A percentile compares a stretch with the other conserved stretches of the same genome.
Conservation (phyloP, 2,113 vertebrate genomes). For the Caloenas nicobarica region DNA sequence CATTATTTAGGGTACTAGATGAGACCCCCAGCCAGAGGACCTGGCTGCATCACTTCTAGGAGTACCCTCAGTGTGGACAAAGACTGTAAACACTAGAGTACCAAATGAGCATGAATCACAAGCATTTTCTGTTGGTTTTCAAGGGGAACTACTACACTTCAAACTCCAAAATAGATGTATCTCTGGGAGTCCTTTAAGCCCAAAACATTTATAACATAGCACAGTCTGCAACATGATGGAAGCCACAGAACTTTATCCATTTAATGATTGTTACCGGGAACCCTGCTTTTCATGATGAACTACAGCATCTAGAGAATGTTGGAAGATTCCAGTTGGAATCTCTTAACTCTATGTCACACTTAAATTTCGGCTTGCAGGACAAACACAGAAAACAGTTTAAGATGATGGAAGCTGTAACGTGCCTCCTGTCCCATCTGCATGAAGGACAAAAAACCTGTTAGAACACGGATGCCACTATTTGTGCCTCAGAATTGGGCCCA, state of each 20-base stretch:
- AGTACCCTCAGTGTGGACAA: background rate
- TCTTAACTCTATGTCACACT: background rate
- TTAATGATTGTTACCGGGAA: background rate
- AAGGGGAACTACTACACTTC: background rate
- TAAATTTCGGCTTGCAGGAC: background rate
- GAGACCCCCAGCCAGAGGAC: background rate
- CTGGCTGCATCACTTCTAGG: background rate
- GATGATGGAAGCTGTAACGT: background rate
- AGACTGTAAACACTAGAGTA: background rate
- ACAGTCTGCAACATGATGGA: fast-evolving
- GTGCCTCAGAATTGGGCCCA: background rate
- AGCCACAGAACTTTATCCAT: background rate
- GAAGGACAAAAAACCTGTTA: background rate
- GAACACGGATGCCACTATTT: background rate
- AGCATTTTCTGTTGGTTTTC: background rate
- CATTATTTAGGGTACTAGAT: background rate
- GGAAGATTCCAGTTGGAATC: background rate
- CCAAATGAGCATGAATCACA: background rate
- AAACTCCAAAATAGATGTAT: background rate
- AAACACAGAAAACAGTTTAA: background rate
- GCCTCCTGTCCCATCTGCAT: background rate
- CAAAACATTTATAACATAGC: background rate
- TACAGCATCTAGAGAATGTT: background rate
- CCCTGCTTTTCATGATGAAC: background rate
- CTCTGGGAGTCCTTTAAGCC: background rate